phyloP scores from a whole-genome alignment of 2,888 invertebrate species.

The Siphonodentalium dalli region DNA sequence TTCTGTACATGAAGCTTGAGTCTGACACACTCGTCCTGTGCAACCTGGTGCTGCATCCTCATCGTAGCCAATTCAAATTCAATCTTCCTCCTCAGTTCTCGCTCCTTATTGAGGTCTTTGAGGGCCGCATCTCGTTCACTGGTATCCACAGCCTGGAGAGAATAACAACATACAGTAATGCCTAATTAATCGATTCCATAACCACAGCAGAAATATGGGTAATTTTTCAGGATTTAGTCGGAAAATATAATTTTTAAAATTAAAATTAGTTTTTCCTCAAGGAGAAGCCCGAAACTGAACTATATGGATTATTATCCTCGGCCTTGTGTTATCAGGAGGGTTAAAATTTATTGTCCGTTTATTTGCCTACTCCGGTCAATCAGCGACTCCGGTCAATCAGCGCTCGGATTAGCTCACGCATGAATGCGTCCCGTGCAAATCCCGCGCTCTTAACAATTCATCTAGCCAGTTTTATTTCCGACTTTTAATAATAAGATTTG shows the following conservation, averaged over 20 bases:
- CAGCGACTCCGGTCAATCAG: too few species aligned
- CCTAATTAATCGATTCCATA: not conserved
- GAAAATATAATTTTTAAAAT: not conserved
- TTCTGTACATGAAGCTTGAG: slow-evolving; percentile 48
- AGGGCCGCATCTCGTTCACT: slow-evolving; percentile 75
- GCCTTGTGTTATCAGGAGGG: too few species aligned
- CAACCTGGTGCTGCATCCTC: slow-evolving; percentile 52
- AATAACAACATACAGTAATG: not conserved
- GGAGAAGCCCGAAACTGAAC: too few species aligned
- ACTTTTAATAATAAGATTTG: too few species aligned
- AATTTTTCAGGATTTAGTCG: not conserved
- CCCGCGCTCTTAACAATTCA: too few species aligned
- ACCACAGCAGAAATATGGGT: not conserved
- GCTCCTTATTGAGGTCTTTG: slow-evolving; percentile 71
- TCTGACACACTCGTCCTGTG: slow-evolving; percentile 51
- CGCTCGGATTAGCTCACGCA: too few species aligned
- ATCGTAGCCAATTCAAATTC: slow-evolving; percentile 71
- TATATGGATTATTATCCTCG: too few species aligned
- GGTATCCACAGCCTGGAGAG: slow-evolving; percentile 75
- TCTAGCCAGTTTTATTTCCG: too few species aligned
- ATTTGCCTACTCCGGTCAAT: too few species aligned
- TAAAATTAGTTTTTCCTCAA: not conserved
- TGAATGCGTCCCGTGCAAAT: too few species aligned
- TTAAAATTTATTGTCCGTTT: too few species aligned
- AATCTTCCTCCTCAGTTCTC: slow-evolving; percentile 71